Evolutionary conservation across 2,888 invertebrate genomes (phyloP).

Genomic region (Agonopterix heracliana): DNA sequence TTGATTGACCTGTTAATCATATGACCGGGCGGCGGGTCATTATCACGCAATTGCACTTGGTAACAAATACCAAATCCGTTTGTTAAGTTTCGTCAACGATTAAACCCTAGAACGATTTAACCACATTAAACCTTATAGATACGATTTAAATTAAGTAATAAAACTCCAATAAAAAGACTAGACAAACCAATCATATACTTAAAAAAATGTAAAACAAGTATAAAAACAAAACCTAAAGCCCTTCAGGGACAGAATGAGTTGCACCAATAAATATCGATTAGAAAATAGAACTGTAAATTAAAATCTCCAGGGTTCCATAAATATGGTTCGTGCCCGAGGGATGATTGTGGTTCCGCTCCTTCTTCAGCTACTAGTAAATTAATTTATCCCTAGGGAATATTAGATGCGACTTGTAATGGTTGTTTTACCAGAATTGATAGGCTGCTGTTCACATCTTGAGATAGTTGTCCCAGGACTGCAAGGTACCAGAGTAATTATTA

Average conservation of each 20-base stretch:
- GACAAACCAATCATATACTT: neutral
- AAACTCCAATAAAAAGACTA: neutral
- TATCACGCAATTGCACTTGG: too few relatives aligned
- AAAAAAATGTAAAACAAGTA: neutral
- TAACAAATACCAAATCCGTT: too few relatives aligned
- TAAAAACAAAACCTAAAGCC: neutral
- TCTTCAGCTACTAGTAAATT: slow-evolving; percentile 53
- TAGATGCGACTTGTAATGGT: slow-evolving; percentile 16
- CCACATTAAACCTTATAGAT: neutral
- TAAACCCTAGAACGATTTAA: too few relatives aligned
- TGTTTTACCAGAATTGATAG: slow-evolving; percentile 4
- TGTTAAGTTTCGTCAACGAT: too few relatives aligned
- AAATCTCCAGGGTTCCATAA: slow-evolving; percentile 49
- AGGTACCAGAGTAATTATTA: too few relatives aligned
- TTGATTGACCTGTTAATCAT: too few relatives aligned
- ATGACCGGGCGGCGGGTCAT: too few relatives aligned
- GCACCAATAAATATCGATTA: slow-evolving; percentile 29
- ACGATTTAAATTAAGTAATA: neutral
- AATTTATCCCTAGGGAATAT: slow-evolving; percentile 58
- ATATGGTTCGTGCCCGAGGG: slow-evolving; percentile 43
- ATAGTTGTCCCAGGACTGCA: neutral
- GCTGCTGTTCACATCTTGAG: neutral
- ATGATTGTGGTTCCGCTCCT: slow-evolving; percentile 45
- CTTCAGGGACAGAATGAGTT: neutral
- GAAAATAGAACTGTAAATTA: slow-evolving; percentile 45